These are phyloP conservation scores for Rhyacophila brunnea DNA, from an alignment of 1,140 invertebrate species.

Conservation along the genomic window DNA sequence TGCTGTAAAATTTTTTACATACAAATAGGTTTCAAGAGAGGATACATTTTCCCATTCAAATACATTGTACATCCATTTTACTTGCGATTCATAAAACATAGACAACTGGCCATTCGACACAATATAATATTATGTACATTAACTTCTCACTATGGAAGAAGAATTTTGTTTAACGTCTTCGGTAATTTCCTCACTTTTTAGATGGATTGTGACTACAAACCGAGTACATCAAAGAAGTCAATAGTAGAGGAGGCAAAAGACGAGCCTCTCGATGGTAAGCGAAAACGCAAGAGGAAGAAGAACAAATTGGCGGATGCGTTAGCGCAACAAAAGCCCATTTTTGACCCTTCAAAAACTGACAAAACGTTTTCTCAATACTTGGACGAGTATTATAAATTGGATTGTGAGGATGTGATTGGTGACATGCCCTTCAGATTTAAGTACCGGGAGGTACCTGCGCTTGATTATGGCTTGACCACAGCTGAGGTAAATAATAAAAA, in stretches of 20 bases:
- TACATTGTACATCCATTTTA: no score
- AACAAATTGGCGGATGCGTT: slow-evolving; percentile 72
- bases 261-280: slow-evolving; percentile 50
- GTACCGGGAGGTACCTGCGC: slow-evolving; percentile 85
- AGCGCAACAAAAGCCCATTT: slow-evolving; percentile 73
- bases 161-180: no score
- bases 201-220: slow-evolving; percentile 89
- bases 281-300: slow-evolving; percentile 62
- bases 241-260: slow-evolving; percentile 60
- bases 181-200: no score
- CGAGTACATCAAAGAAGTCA: slow-evolving; percentile 49
- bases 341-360: slow-evolving; percentile 70
- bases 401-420: slow-evolving; percentile 93
- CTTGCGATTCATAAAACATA: no score
- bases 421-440: slow-evolving; percentile 91
- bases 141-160: no score
- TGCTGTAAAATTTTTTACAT: no score
- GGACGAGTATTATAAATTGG: slow-evolving; percentile 91
- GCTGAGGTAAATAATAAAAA: slow-evolving; percentile 86
- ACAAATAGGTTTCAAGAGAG: no score
- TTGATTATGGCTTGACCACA: slow-evolving; percentile 86
- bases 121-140: no score
- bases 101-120: no score
- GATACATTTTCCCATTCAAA: no score
- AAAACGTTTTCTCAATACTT: slow-evolving; percentile 85